Evolutionary conservation across 2,888 invertebrate genomes (phyloP).

Genomic region (Aphidoletes aphidimyza): DNA sequence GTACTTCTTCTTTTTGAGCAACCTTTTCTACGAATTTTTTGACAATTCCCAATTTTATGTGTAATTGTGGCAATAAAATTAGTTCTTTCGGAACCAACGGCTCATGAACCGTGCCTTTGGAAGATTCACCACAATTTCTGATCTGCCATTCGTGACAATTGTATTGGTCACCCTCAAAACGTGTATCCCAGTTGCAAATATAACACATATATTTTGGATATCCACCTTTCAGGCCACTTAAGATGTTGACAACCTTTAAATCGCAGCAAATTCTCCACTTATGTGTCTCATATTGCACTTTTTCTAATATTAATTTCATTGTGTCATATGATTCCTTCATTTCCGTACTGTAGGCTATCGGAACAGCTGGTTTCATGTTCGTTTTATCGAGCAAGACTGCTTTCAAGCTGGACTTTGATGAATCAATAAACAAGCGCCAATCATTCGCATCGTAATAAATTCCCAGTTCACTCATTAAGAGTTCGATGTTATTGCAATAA

Average conservation of each 20-base stretch:
- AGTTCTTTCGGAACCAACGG: slow-evolving; percentile 56
- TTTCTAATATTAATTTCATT: slow-evolving; percentile 58
- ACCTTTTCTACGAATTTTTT: background rate
- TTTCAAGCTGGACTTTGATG: no score
- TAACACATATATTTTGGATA: slow-evolving; percentile 57
- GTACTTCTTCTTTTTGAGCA: background rate
- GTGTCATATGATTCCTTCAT: slow-evolving; percentile 57
- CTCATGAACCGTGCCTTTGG: slow-evolving; percentile 55
- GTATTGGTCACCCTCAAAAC: slow-evolving; percentile 54
- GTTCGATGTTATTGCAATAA: no score
- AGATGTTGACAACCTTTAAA: slow-evolving; percentile 52
- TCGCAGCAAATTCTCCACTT: no score
- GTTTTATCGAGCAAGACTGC: no score
- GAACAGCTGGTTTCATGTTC: no score
- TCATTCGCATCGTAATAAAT: no score
- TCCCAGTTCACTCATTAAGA: no score
- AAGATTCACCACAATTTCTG: slow-evolving; percentile 55
- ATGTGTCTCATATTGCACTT: slow-evolving; percentile 58
- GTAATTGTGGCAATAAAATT: slow-evolving; percentile 55
- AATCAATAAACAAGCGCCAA: no score
- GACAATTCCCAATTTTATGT: slow-evolving; percentile 28
- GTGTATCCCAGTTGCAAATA: slow-evolving; percentile 58
- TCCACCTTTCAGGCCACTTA: slow-evolving; percentile 58
- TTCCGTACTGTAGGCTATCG: no score
- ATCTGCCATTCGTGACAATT: slow-evolving; percentile 57